Conservation (phyloP, 2,113 vertebrate genomes). For the Isurus oxyrinchus region DNA sequence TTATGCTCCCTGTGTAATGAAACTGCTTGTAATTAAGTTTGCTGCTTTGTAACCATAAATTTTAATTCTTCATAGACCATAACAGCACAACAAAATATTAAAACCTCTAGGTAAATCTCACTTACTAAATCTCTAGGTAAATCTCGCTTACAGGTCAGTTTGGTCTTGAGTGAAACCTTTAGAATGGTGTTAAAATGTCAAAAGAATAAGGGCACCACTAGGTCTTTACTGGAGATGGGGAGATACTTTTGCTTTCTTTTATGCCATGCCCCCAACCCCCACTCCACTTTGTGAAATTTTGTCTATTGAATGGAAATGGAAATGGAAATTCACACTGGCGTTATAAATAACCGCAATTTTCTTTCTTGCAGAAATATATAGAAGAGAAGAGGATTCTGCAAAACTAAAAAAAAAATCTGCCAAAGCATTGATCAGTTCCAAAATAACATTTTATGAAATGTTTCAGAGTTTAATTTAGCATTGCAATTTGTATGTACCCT, state of each 20-base stretch:
- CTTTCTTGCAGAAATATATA: not conserved
- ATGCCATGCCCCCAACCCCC: not conserved
- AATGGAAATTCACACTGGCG: not conserved
- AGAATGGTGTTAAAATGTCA: not conserved
- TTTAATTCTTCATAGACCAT: not conserved
- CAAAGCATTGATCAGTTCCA: not conserved
- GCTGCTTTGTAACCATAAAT: not conserved
- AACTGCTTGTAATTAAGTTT: not conserved
- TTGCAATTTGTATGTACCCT: not conserved
- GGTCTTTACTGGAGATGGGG: not conserved
- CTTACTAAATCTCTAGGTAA: not conserved
- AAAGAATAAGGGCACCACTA: not conserved
- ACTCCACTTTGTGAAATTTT: not conserved
- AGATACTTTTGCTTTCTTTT: not conserved
- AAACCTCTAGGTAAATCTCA: not conserved
- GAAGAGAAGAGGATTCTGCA: not conserved
- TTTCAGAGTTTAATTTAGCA: not conserved
- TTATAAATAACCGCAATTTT: not conserved
- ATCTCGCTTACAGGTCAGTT: not conserved
- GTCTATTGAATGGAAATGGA: not conserved
- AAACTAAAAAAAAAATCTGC: not conserved
- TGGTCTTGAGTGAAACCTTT: not conserved
- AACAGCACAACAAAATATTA: not conserved
- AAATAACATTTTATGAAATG: not conserved
- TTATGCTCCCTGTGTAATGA: not conserved